Evolutionary conservation across 2,797 vertebrate species (phyloP).

Genomic region (Prunella strophiata): DNA sequence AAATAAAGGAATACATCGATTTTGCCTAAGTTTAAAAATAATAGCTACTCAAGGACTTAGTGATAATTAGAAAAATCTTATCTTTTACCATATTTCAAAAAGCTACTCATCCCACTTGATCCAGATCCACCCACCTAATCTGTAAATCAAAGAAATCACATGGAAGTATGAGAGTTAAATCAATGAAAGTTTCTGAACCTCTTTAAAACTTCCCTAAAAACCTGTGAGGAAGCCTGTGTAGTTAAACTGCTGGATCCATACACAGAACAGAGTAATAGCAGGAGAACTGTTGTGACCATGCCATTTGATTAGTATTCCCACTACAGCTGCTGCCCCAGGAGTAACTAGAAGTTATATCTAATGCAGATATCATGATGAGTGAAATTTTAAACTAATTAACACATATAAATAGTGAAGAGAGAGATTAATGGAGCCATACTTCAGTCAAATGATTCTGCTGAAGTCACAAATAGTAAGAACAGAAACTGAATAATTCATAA

Average conservation of each 20-base stretch:
- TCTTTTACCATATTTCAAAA: not conserved
- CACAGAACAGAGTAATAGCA: not conserved
- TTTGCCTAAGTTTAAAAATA: not conserved
- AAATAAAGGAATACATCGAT: not conserved
- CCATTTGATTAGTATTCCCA: slow-evolving; percentile 17
- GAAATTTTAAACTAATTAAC: slow-evolving; percentile 64
- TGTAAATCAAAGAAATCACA: not conserved
- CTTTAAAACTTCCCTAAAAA: not conserved
- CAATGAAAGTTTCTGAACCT: not conserved
- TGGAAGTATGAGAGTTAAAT: not conserved
- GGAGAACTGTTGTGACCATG: not conserved
- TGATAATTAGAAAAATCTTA: not conserved
- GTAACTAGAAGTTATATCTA: slow-evolving; percentile 24
- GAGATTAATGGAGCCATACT: slow-evolving; percentile 48
- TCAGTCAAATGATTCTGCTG: slow-evolving; percentile 46
- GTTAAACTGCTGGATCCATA: not conserved
- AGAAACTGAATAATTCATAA: slow-evolving; percentile 32
- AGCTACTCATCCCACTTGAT: not conserved
- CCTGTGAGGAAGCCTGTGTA: not conserved
- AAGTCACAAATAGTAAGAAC: slow-evolving; percentile 21
- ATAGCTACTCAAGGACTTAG: not conserved
- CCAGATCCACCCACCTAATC: not conserved
- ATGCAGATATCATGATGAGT: slow-evolving; percentile 32
- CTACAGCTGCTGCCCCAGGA: slow-evolving; percentile 6
- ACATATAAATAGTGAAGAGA: slow-evolving; percentile 50